Base-by-base conservation (phyloP, 1,140 invertebrate genomes). In the Sycobia sp. region DNA sequence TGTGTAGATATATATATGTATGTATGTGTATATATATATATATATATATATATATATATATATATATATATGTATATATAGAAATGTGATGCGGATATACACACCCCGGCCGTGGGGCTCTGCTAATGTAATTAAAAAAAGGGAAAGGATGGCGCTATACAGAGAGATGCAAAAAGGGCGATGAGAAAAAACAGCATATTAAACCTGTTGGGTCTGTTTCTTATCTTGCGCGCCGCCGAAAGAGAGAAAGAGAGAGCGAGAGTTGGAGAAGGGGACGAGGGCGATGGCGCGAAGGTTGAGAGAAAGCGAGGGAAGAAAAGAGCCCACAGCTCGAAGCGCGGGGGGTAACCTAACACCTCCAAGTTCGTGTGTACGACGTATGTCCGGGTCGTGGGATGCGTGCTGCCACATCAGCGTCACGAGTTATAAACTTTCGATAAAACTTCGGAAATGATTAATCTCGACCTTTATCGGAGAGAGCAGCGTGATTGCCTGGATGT, bases 341-440 rank as follows among this genome's bases (percentile, higher is more conserved):
- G 62, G 55, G 62, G 38, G 55, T 64, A 58, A 58, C 38, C 39
- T 53, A 44, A 64, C 46, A 64, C 62, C 47, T 64, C 53, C 20
- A 44, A 61, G 3, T 18, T 61, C 49, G 20, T 49, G 58, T 44
- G 58, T 58, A 11, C 29, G 62, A 18, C 44, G 56, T 46, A 25
- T 56, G 53, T 66, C 51, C 64, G 44, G 64, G 38, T 61, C 51
- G 44, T 34, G 61, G 34, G 38, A 34, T 53, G 51, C 34, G 43
- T 39, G 49, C 22, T 32, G 43, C 27, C 20, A 4, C 29, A 32
- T 32, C 20, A 22, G 4, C 5, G 4, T 18, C 32, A 46, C 25
- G 47, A 47, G 11, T 22, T 46, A 18, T n/a, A n/a, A n/a, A n/a
- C n/a, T 50, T 13, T 62, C 22, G 39, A 62, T 62, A 46, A 36